These are phyloP conservation scores for Himantopus leucocephalus DNA, from an alignment of 2,113 vertebrate genomes.

Conservation along the genomic window DNA sequence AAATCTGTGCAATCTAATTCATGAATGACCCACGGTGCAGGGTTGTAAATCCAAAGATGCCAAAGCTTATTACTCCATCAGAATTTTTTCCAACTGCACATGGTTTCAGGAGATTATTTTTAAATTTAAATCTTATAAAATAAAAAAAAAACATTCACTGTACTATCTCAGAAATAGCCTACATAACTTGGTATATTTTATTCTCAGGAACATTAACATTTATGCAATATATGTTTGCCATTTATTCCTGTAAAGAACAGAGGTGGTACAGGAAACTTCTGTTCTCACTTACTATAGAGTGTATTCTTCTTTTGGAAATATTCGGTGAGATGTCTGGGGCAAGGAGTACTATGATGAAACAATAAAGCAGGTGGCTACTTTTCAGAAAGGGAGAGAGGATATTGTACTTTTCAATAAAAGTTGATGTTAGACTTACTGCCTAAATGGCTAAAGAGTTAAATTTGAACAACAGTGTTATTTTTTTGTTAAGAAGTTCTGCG, in stretches of 20 bases:
- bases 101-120: background rate
- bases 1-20: background rate
- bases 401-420: background rate
- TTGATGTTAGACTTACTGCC: background rate
- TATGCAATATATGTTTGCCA: background rate
- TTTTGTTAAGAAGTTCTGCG: background rate
- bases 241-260: background rate
- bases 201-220: background rate
- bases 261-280: background rate
- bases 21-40: background rate
- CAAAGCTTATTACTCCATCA: background rate
- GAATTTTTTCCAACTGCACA: background rate
- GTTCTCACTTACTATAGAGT: background rate
- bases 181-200: background rate
- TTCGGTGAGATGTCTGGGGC: background rate
- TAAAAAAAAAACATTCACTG: accelerated
- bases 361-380: background rate
- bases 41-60: background rate
- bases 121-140: background rate
- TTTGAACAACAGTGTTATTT: background rate
- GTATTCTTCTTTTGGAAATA: background rate
- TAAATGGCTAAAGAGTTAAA: background rate
- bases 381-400: background rate
- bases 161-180: background rate
- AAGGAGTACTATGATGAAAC: background rate